Evolutionary conservation across 2,888 invertebrate species (phyloP).

Genomic region (Athrips mouffetella): DNA sequence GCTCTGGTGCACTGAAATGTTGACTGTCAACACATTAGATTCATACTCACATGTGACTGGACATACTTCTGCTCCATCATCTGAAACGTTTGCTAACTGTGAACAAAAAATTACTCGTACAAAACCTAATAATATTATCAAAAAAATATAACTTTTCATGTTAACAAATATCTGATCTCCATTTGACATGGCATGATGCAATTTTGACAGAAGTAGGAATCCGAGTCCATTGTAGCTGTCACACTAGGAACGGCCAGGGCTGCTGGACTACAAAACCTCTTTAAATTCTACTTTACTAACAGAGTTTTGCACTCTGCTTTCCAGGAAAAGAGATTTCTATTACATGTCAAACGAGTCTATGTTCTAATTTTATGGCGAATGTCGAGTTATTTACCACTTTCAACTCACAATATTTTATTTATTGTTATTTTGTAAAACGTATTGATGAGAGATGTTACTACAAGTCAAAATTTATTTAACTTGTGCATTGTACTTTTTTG

Average conservation of each 20-base stretch:
- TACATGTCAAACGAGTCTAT: background rate
- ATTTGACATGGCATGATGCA: conserved; percentile 42
- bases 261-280: too few relatives aligned
- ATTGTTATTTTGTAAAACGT: background rate
- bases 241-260: conserved; percentile 1
- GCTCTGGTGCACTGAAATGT: background rate
- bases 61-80: conserved; percentile 47
- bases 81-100: conserved; percentile 39
- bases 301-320: too few relatives aligned
- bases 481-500: conserved; percentile 52
- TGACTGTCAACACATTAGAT: background rate
- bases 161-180: conserved; percentile 51
- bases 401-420: conserved; percentile 4
- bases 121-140: conserved; percentile 58
- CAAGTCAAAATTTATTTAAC: conserved; percentile 64
- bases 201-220: conserved; percentile 1
- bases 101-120: conserved; percentile 45
- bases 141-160: conserved; percentile 64
- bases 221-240: background rate
- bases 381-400: too few relatives aligned
- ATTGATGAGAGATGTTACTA: conserved; percentile 48
- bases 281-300: too few relatives aligned
- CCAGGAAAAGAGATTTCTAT: too few relatives aligned
- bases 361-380: background rate
- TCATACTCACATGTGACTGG: conserved; percentile 51